Percentiles rank a stretch among this genome's conserved stretches.
These are phyloP conservation scores for Melanostoma scalare DNA, from an alignment of 2,888 invertebrate species.

Conservation along the genomic window DNA sequence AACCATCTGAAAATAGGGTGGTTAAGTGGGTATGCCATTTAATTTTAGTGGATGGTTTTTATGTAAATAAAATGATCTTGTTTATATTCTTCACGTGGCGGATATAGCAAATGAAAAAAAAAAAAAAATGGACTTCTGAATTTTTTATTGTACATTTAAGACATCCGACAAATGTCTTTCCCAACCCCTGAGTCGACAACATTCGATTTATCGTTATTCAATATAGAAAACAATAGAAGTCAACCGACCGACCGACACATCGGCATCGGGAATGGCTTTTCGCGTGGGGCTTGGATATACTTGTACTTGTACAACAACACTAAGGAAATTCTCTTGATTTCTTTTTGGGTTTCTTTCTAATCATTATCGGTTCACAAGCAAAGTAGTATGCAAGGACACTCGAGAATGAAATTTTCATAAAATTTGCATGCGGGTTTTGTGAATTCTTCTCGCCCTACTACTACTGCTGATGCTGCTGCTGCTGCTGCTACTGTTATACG, in stretches of 20 bases:
- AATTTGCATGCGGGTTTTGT: conserved; percentile 51
- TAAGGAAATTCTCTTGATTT: conserved; percentile 32
- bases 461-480: neutral
- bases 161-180: conserved; percentile 29
- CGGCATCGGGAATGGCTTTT: conserved; percentile 27
- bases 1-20: conserved; percentile 23
- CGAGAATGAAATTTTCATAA: conserved; percentile 48
- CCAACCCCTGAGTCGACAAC: conserved; percentile 48
- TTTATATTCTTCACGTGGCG: conserved; percentile 32
- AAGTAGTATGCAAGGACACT: conserved; percentile 34
- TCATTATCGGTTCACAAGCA: conserved; percentile 42
- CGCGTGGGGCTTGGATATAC: too few relatives aligned
- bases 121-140: conserved; percentile 8
- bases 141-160: conserved; percentile 13
- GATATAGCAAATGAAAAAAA: neutral
- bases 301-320: neutral
- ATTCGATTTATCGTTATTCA: conserved; percentile 45
- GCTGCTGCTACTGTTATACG: conserved; percentile 36
- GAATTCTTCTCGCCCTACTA: neutral
- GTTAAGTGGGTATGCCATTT: conserved; percentile 16
- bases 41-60: conserved; percentile 47
- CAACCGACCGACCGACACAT: neutral
- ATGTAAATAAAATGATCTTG: conserved; percentile 45
- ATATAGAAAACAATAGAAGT: conserved; percentile 38
- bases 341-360: conserved; percentile 34